Evolutionary conservation across 2,888 invertebrate species (phyloP).

Genomic region (Lasioglossum lativentre): DNA sequence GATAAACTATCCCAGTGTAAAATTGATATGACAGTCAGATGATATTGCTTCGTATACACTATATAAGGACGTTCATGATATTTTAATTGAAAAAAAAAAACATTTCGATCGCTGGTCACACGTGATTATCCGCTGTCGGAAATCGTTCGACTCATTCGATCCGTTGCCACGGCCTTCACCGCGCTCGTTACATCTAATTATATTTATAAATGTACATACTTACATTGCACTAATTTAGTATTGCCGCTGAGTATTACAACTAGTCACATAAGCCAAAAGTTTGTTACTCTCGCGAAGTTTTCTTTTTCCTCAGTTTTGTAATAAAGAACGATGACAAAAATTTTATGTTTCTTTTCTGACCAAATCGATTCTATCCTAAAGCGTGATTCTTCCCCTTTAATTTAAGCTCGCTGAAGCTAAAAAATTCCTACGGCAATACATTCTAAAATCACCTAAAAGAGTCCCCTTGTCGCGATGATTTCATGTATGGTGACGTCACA

Average conservation of each 20-base stretch:
- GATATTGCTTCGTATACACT: conserved; percentile 19
- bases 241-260: conserved; percentile 83
- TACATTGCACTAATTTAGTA: conserved; percentile 81
- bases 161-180: conserved; percentile 15
- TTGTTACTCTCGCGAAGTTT: conserved; percentile 82
- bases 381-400: not conserved
- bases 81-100: not conserved
- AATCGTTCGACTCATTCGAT: conserved; percentile 15
- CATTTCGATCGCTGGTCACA: not conserved
- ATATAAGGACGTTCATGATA: not conserved
- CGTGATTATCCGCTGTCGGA: not conserved
- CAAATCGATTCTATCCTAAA: too few species aligned
- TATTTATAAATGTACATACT: conserved; percentile 73
- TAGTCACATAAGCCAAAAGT: conserved; percentile 83
- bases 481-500: too few species aligned
- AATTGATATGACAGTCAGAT: not conserved
- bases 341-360: not conserved
- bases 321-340: conserved; percentile 79
- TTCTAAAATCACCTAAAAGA: too few species aligned
- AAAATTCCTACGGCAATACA: too few species aligned
- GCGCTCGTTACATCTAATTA: conserved; percentile 43
- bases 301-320: conserved; percentile 82
- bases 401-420: not conserved
- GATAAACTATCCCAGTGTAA: not conserved
- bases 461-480: too few species aligned